Percentiles rank a stretch among this genome's conserved stretches.
Evolutionary conservation across 2,888 invertebrate species (phyloP).

Genomic region (Melieria omissa): DNA sequence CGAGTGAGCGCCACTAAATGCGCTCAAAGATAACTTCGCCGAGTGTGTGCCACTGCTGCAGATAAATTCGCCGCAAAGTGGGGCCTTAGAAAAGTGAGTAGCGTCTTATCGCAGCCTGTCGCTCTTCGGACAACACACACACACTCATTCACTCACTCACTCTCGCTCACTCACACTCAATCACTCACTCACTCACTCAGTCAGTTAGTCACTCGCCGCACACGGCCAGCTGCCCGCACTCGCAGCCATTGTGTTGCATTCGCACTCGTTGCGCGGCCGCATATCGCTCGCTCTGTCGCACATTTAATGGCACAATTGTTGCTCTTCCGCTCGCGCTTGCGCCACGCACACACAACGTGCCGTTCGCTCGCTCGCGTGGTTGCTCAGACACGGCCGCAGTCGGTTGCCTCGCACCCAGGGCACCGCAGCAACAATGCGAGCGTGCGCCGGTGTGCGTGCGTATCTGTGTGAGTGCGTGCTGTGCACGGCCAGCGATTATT

Average conservation of each 20-base stretch:
- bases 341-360: conserved; percentile 7
- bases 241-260: conserved; percentile 5
- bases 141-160: neutral
- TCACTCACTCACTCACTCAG: conserved; percentile 15
- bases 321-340: conserved; percentile 48
- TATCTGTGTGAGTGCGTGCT: conserved; percentile 43
- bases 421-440: conserved; percentile 15
- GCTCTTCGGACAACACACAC: neutral
- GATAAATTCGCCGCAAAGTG: conserved; percentile 41
- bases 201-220: neutral
- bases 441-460: conserved; percentile 32
- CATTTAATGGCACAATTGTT: conserved; percentile 64
- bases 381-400: conserved; percentile 22
- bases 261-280: neutral
- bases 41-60: neutral
- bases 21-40: conserved; percentile 39
- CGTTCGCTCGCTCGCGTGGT: conserved; percentile 13
- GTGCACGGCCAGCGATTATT: conserved; percentile 42
- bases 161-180: conserved; percentile 8
- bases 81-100: neutral
- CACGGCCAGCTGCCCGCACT: conserved; percentile 15
- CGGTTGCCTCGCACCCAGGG: neutral
- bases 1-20: neutral
- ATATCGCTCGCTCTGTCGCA: conserved; percentile 25
- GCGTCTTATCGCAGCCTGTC: conserved; percentile 1